A percentile compares a stretch with the other conserved stretches of the same genome.
Evolutionary conservation across 2,888 invertebrate species (phyloP).

Genomic region (Shargacucullia verbasci): DNA sequence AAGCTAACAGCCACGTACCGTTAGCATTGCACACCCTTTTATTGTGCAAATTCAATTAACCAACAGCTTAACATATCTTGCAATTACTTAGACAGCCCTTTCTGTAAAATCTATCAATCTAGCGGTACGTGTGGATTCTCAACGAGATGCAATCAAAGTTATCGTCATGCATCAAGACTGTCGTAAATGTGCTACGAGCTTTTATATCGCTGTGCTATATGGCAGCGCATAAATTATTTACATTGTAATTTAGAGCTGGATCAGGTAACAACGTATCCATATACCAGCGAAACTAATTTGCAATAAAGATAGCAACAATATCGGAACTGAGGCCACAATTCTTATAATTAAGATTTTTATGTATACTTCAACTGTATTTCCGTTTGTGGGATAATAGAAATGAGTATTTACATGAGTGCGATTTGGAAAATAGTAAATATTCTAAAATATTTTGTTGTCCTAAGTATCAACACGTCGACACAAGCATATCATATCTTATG

Average conservation of each 20-base stretch:
- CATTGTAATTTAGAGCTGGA: constrained; percentile 41
- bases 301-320: not conserved
- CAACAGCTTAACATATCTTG: constrained; percentile 42
- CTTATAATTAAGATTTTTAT: no score
- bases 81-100: constrained; percentile 38
- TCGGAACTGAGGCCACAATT: no score
- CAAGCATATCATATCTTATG: no score
- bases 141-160: constrained; percentile 63
- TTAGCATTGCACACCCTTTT: constrained; percentile 15
- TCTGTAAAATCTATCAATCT: constrained; percentile 66
- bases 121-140: constrained; percentile 59
- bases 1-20: not conserved
- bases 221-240: constrained; percentile 46
- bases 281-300: constrained; percentile 3
- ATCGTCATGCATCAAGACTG: constrained; percentile 65
- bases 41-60: constrained; percentile 53
- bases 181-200: constrained; percentile 66
- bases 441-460: no score
- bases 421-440: no score
- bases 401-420: no score
- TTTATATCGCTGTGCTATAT: constrained; percentile 58
- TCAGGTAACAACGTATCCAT: constrained; percentile 21
- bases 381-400: no score
- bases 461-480: no score
- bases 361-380: no score